A percentile compares a stretch with the other conserved stretches of the same genome.
phyloP scores from a whole-genome alignment of 2,797 vertebrate species.

The Ibycter americanus region DNA sequence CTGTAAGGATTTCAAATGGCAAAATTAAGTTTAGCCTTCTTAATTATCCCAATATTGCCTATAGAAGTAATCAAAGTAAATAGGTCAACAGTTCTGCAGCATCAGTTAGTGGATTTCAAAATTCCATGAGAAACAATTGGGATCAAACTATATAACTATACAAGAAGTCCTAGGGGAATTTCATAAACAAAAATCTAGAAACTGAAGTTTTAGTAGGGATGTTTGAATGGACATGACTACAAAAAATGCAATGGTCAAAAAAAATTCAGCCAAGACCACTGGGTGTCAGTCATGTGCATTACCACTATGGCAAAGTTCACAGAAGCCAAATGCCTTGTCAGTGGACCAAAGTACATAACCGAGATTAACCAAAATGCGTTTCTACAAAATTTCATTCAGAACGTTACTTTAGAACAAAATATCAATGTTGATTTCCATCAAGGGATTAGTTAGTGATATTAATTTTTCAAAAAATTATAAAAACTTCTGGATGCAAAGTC shows the following conservation, averaged over 20 bases:
- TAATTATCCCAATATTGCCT: slow-evolving; percentile 18
- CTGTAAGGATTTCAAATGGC: background rate
- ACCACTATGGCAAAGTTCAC: background rate
- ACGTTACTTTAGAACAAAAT: background rate
- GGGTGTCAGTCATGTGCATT: background rate
- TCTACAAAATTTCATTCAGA: background rate
- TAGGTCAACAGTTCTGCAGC: background rate
- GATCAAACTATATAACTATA: background rate
- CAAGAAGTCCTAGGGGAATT: slow-evolving; percentile 16
- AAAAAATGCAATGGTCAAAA: background rate
- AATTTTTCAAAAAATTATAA: background rate
- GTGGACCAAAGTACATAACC: background rate
- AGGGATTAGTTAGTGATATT: background rate
- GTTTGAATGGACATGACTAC: slow-evolving; percentile 10
- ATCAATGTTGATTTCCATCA: background rate
- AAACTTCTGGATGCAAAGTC: background rate
- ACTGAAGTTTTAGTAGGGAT: slow-evolving; percentile 32
- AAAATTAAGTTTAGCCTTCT: slow-evolving; percentile 24
- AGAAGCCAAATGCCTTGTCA: background rate
- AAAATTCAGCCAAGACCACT: background rate
- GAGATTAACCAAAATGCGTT: background rate
- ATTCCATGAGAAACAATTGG: slow-evolving; percentile 38
- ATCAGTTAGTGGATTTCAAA: slow-evolving; percentile 18
- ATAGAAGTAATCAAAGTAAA: slow-evolving; percentile 23
- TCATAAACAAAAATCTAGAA: slow-evolving; percentile 45